A percentile compares a stretch with the other conserved stretches of the same genome.
Conservation (phyloP, 1,140 invertebrate genomes). For the Scylla paramamosain region DNA sequence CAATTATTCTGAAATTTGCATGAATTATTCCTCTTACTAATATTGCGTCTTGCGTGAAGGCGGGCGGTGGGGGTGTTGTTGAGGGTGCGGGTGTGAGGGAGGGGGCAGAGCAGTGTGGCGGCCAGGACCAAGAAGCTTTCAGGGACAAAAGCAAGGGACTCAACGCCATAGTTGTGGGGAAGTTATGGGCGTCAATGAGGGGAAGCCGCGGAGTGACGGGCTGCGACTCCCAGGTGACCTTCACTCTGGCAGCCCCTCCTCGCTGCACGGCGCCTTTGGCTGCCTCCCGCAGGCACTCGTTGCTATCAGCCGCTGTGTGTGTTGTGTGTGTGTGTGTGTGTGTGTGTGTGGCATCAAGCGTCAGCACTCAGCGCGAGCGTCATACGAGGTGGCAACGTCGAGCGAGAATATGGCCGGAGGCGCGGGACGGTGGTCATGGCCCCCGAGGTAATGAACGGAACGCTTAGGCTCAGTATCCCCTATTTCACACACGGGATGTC, state of each 20-base stretch:
- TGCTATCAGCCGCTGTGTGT: neutral
- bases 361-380: neutral
- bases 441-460: neutral
- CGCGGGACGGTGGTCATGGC: conserved; percentile 27
- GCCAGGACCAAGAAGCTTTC: no score
- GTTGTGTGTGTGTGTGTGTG: conserved; percentile 21
- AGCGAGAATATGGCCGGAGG: neutral
- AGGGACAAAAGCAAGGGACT: no score
- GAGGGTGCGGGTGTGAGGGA: no score
- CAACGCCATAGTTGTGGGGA: no score
- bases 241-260: neutral
- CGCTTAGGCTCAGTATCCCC: neutral
- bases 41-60: no score
- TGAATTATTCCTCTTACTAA: no score
- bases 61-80: no score
- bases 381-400: neutral
- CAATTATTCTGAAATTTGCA: no score
- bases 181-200: neutral
- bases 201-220: neutral
- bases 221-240: neutral
- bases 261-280: no score
- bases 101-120: no score
- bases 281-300: neutral
- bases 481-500: neutral
- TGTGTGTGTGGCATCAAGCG: neutral